Evolutionary conservation across 2,888 invertebrate genomes (phyloP).

Genomic region (Plebejus anna): DNA sequence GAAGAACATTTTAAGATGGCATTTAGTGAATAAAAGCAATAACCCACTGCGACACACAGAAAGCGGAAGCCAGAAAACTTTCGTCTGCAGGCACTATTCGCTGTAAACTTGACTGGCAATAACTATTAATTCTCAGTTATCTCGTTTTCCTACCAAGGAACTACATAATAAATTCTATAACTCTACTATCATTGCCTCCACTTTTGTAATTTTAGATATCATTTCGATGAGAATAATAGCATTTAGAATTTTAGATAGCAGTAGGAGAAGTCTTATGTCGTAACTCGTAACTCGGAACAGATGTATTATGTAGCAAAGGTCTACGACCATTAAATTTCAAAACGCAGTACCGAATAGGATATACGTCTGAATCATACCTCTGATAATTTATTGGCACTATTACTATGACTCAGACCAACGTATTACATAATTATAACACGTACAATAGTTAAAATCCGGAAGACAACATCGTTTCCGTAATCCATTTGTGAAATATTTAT

Average conservation of each 20-base stretch:
- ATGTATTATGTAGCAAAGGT: background rate
- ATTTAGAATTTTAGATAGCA: too few relatives aligned
- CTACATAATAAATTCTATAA: background rate
- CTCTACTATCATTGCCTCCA: background rate
- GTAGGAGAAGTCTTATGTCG: background rate
- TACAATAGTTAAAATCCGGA: slow-evolving; percentile 15
- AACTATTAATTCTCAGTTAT: too few relatives aligned
- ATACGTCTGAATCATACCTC: background rate
- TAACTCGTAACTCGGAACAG: background rate
- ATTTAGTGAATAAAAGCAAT: too few relatives aligned
- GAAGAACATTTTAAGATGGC: background rate
- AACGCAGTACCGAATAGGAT: background rate
- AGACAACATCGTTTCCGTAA: slow-evolving; percentile 19
- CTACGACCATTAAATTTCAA: background rate
- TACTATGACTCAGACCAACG: slow-evolving; percentile 18
- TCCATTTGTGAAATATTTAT: background rate
- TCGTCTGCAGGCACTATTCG: background rate
- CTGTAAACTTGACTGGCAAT: background rate
- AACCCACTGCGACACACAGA: too few relatives aligned
- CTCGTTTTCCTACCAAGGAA: background rate
- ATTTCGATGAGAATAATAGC: background rate
- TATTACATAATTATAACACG: slow-evolving; percentile 6
- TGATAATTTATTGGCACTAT: background rate
- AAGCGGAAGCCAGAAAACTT: background rate
- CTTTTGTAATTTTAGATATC: background rate